These are phyloP conservation scores for Pelagia noctiluca DNA, from an alignment of 30 jellyfish, hydroid and myxozoan species.

Conservation along the genomic window DNA sequence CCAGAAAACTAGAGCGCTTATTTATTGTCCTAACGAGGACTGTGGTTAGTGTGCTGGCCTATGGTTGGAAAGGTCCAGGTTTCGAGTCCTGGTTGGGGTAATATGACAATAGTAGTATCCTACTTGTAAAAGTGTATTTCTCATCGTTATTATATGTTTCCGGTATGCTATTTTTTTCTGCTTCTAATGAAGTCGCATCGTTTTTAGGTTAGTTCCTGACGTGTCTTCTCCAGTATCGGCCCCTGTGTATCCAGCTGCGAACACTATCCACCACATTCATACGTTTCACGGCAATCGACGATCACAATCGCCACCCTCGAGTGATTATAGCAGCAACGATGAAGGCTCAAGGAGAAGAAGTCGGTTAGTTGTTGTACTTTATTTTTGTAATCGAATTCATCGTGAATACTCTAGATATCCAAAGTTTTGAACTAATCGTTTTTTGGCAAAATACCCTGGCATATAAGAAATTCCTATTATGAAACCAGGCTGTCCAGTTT, in stretches of 20 bases:
- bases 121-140: too few species aligned
- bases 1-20: too few species aligned
- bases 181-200: background rate
- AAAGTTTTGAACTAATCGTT: background rate
- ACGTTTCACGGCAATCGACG: conserved; percentile 23
- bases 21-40: too few species aligned
- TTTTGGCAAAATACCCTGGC: background rate
- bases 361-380: conserved; percentile 15
- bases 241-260: conserved; percentile 27
- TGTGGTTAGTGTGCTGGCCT: too few species aligned
- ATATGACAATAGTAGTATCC: too few species aligned
- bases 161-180: too few species aligned
- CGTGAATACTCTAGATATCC: background rate
- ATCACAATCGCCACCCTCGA: conserved; percentile 30
- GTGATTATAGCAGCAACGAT: conserved; percentile 56
- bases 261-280: conserved; percentile 66
- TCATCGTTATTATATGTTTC: too few species aligned
- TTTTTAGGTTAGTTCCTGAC: conserved; percentile 48
- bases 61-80: too few species aligned
- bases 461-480: too few species aligned
- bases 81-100: too few species aligned
- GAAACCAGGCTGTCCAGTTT: background rate
- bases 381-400: background rate
- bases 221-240: conserved; percentile 18
- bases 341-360: conserved; percentile 33